A percentile compares a stretch with the other conserved stretches of the same genome.
phyloP scores from a whole-genome alignment of 2,113 vertebrate species.

The Maccullochella peelii region DNA sequence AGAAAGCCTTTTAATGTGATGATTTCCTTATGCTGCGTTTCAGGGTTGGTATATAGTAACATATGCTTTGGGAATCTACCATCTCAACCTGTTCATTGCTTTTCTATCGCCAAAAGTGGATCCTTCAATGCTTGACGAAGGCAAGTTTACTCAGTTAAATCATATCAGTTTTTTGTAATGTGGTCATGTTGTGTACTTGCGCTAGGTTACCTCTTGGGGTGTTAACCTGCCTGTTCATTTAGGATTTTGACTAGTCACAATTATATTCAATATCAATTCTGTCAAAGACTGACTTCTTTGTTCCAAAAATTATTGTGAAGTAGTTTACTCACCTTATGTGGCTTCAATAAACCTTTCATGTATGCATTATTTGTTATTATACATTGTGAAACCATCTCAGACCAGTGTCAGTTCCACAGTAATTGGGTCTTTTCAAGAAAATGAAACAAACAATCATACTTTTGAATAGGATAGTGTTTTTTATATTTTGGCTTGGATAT shows the following conservation, averaged over 20 bases:
- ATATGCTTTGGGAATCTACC: conserved; percentile 89
- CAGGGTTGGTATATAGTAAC: conserved; percentile 90
- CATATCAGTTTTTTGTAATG: neutral
- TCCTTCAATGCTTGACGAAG: conserved; percentile 87
- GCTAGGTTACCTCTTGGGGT: neutral
- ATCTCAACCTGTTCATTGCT: conserved; percentile 89
- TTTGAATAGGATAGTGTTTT: neutral
- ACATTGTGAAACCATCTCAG: neutral
- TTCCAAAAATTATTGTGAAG: neutral
- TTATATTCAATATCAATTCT: neutral
- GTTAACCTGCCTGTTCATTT: conserved; percentile 2
- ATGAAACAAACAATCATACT: neutral
- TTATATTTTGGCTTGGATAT: neutral
- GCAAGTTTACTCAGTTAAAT: conserved; percentile 57
- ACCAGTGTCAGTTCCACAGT: neutral
- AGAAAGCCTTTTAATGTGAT: conserved; percentile 13
- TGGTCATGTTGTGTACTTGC: neutral
- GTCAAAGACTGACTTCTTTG: neutral
- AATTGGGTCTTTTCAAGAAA: neutral
- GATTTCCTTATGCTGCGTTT: conserved; percentile 60
- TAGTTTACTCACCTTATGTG: neutral
- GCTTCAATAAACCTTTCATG: neutral
- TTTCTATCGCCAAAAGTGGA: conserved; percentile 90
- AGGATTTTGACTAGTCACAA: neutral
- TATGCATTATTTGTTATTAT: neutral